Conservation (phyloP, 2,888 invertebrate species). For the Onchidella celtica region DNA sequence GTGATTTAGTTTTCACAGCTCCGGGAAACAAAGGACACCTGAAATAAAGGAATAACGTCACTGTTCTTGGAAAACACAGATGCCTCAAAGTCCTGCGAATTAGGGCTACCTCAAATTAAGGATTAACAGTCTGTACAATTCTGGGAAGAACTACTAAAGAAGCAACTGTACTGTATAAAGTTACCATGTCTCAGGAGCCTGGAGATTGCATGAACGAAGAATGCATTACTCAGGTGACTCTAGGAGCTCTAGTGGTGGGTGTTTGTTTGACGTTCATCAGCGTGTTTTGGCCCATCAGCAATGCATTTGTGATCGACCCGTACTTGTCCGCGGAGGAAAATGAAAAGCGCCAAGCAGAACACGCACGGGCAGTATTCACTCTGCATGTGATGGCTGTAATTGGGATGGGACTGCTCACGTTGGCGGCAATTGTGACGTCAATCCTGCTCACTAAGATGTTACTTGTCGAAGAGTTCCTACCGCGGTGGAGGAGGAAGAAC, state of each 20-base stretch:
- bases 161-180: background rate
- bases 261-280: background rate
- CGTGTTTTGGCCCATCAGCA: slow-evolving; percentile 16
- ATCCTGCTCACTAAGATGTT: slow-evolving; percentile 3
- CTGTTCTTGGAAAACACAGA: too few relatives aligned
- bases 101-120: too few relatives aligned
- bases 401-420: slow-evolving; percentile 17
- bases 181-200: background rate
- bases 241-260: background rate
- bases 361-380: background rate
- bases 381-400: background rate
- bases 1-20: too few relatives aligned
- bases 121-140: too few relatives aligned
- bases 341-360: background rate
- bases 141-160: too few relatives aligned
- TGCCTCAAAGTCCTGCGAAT: too few relatives aligned
- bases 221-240: background rate
- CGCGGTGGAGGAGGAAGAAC: background rate
- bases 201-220: background rate
- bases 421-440: slow-evolving; percentile 19
- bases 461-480: background rate
- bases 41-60: too few relatives aligned
- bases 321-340: slow-evolving; percentile 28
- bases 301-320: background rate
- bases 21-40: too few relatives aligned